Conservation (phyloP, 2,888 invertebrate genomes). For the Prenolepis imparis region DNA sequence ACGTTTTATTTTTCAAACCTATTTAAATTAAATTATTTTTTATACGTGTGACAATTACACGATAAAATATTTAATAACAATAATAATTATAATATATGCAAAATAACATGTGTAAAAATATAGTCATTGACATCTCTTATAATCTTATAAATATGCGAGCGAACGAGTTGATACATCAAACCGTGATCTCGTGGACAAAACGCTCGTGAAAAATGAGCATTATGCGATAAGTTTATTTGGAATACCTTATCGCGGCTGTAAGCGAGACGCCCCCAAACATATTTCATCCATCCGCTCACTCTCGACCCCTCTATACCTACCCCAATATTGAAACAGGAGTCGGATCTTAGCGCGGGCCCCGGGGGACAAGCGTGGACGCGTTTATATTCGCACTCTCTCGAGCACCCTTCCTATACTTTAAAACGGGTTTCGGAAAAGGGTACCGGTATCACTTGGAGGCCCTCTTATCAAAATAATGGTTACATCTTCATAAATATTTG, state of each 20-base stretch:
- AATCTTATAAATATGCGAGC: neutral
- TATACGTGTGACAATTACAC: neutral
- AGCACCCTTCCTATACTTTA: constrained; percentile 66
- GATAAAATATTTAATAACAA: neutral
- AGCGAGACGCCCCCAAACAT: constrained; percentile 58
- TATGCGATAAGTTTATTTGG: constrained; percentile 71
- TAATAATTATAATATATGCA: neutral
- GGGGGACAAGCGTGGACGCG: constrained; percentile 81
- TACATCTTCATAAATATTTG: constrained; percentile 86
- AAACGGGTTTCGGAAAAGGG: constrained; percentile 65
- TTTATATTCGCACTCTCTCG: constrained; percentile 84
- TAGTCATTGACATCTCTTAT: neutral
- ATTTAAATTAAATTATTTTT: constrained; percentile 1
- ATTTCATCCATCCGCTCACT: constrained; percentile 67
- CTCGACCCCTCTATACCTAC: constrained; percentile 50
- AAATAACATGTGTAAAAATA: constrained; percentile 1
- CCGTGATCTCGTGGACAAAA: constrained; percentile 18
- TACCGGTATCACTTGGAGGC: constrained; percentile 78
- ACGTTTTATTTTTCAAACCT: neutral
- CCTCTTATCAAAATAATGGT: constrained; percentile 86
- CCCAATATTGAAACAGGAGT: constrained; percentile 83
- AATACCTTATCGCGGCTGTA: constrained; percentile 55
- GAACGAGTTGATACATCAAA: constrained; percentile 25
- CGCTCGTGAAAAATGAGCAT: constrained; percentile 53
- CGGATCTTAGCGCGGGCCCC: constrained; percentile 79